phyloP scores from a whole-genome alignment of 2,888 invertebrate genomes.

The Erynnis tages region DNA sequence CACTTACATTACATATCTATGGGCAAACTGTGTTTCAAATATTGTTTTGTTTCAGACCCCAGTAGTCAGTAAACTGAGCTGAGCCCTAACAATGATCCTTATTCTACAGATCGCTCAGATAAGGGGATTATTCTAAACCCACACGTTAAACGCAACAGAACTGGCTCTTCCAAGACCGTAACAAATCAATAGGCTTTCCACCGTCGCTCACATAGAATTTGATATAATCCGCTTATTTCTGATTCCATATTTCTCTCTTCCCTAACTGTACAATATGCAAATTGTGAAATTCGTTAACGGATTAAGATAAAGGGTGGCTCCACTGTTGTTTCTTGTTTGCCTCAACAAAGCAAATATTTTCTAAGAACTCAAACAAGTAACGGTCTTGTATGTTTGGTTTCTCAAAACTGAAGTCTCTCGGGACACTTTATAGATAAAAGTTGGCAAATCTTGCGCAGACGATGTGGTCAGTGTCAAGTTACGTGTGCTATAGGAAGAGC shows the following conservation, averaged over 20 bases:
- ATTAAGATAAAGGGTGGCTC: conserved; percentile 28
- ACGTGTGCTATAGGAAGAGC: not conserved
- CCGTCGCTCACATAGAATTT: conserved; percentile 5
- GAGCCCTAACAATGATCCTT: not conserved
- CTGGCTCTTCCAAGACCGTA: conserved; percentile 7
- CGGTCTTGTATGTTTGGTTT: conserved; percentile 28
- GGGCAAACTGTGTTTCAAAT: too few species aligned
- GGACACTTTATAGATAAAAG: conserved; percentile 7
- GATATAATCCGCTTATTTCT: conserved; percentile 25
- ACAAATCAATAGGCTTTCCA: conserved; percentile 10
- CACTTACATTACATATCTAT: too few species aligned
- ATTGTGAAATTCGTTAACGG: conserved; percentile 27
- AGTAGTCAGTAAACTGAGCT: not conserved
- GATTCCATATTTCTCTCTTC: conserved; percentile 19
- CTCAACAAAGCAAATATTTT: conserved; percentile 35
- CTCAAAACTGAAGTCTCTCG: conserved; percentile 25
- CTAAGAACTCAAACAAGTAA: conserved; percentile 32
- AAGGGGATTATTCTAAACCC: not conserved
- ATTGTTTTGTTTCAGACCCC: not conserved
- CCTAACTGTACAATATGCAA: conserved; percentile 32
- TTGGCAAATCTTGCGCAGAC: conserved; percentile 3
- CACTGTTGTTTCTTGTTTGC: conserved; percentile 19
- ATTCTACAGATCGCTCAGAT: not conserved
- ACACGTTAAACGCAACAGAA: conserved; percentile 8
- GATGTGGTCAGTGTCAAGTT: conserved; percentile 10